Percentiles rank a stretch among this genome's conserved stretches.
Conservation (phyloP, 2,113 vertebrate species). For the Myrmophylax atrothorax region DNA sequence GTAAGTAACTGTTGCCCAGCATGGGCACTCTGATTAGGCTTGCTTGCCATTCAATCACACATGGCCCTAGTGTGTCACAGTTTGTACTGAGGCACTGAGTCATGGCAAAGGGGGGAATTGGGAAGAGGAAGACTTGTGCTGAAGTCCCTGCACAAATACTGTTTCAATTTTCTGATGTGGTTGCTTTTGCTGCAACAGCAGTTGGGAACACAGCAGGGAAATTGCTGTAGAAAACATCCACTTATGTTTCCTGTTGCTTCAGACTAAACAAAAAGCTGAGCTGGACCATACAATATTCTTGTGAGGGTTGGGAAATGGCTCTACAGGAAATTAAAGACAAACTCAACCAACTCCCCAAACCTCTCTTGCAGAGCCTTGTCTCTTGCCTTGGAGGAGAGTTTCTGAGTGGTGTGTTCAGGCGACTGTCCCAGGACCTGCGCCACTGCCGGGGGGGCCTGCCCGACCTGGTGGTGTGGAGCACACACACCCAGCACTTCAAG, state of each 20-base stretch:
- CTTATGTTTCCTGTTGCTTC: accelerated
- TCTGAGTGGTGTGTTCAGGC: slow-evolving; percentile 83
- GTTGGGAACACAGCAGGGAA: background rate
- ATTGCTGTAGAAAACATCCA: background rate
- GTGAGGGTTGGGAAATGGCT: background rate
- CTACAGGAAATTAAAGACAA: background rate
- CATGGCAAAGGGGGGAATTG: background rate
- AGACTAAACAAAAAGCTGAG: background rate
- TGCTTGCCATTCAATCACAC: background rate
- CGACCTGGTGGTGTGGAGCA: slow-evolving; percentile 92
- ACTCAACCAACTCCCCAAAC: background rate
- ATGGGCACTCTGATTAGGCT: background rate
- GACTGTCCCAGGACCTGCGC: slow-evolving; percentile 86
- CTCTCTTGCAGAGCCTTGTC: slow-evolving; percentile 81
- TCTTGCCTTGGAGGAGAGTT: slow-evolving; percentile 87
- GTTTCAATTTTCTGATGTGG: background rate
- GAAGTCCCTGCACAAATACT: too few relatives aligned
- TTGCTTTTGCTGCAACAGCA: background rate
- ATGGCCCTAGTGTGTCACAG: accelerated
- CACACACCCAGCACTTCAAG: slow-evolving; percentile 78
- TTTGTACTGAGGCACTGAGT: background rate
- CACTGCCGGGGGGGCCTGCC: slow-evolving; percentile 91
- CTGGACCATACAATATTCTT: background rate
- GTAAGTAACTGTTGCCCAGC: slow-evolving; percentile 58
- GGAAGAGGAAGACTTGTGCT: background rate